Base-by-base conservation (phyloP, 1,140 invertebrate genomes). In the Tribolium castaneum region DNA sequence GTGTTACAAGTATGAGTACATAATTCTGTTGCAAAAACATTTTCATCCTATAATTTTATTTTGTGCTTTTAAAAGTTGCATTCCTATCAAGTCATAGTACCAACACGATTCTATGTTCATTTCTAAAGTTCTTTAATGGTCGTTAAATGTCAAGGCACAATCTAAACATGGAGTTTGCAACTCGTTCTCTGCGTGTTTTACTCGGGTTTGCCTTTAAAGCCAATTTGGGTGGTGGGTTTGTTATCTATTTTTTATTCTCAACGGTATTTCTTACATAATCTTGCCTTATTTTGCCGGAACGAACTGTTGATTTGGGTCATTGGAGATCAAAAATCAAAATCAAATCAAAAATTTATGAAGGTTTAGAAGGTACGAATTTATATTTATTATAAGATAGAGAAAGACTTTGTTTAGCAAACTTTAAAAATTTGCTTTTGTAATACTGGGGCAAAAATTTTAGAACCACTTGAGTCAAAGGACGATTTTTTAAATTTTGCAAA, bases 31-130 rank as follows among this genome's bases (percentile, higher is more conserved):
- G 25, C 34, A 19, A 62, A 66, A 34, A 35, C 14, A 66, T 35
- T 66, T 35, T 66, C 56, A 22, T 62, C 56, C 10, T n/a, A 62
- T 25, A 25, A 66, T 51, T 54, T 70, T 73, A 25, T 49, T 54
- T 54, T 35, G 39, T 22, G 34, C 71, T 51, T 52, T 73, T 52
- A 73, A 16, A 73, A 52, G 5, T 22, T 73, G 22, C 71, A 73
- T 73, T 73, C 71, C 71, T 73, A 73, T 73, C 49, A 73, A 73
- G 71, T 73, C 71, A 73, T 52, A 73, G 71, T 73, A 73, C 71
- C 71, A 73, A 73, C 71, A 73, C 71, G 71, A 73, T 54, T 73
- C 45, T 51, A 52, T 73, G 71, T 30, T 73, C 71, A 73, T 73
- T 73, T 54, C 71, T 73, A 73, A 73, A 73, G 71, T 54, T 54